phyloP scores from a whole-genome alignment of 2,888 invertebrate species.

The Catocala nupta region DNA sequence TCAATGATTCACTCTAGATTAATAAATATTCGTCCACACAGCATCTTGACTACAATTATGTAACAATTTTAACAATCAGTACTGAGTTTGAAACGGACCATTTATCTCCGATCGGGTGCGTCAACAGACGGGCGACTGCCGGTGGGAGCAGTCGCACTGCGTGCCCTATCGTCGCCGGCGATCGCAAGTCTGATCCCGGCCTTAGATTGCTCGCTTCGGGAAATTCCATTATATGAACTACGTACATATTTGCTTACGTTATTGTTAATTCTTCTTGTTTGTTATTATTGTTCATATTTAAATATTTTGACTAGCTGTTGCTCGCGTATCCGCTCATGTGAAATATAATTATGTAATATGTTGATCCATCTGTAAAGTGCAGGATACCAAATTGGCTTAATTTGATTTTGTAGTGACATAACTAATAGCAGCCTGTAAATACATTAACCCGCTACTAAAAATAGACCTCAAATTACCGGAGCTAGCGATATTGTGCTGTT shows the following conservation, averaged over 20 bases:
- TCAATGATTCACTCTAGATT: conserved; percentile 31
- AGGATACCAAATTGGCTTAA: too few species aligned
- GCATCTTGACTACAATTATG: conserved; percentile 37
- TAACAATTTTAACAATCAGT: conserved; percentile 43
- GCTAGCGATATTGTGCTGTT: too few species aligned
- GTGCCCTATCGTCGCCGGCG: conserved; percentile 57
- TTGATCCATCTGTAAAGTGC: too few species aligned
- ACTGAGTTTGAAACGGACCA: conserved; percentile 25
- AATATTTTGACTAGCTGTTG: not conserved
- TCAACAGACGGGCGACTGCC: conserved; percentile 27
- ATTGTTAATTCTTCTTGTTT: conserved; percentile 37
- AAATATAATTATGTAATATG: too few species aligned
- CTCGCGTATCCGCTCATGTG: too few species aligned
- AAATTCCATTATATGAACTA: conserved; percentile 46
- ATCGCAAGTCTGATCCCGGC: conserved; percentile 52
- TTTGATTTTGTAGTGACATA: too few species aligned
- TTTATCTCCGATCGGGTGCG: conserved; percentile 48
- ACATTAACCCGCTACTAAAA: too few species aligned
- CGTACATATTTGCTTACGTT: conserved; percentile 46
- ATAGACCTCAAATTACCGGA: too few species aligned
- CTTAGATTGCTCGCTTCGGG: conserved; percentile 48
- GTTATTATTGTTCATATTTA: conserved; percentile 1
- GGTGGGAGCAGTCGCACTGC: conserved; percentile 47
- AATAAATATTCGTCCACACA: conserved; percentile 37
- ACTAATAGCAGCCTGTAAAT: too few species aligned